Percentiles rank a stretch among this genome's conserved stretches.
These are phyloP conservation scores for Labia minor DNA, from an alignment of 2,888 invertebrate genomes.

Conservation along the genomic window DNA sequence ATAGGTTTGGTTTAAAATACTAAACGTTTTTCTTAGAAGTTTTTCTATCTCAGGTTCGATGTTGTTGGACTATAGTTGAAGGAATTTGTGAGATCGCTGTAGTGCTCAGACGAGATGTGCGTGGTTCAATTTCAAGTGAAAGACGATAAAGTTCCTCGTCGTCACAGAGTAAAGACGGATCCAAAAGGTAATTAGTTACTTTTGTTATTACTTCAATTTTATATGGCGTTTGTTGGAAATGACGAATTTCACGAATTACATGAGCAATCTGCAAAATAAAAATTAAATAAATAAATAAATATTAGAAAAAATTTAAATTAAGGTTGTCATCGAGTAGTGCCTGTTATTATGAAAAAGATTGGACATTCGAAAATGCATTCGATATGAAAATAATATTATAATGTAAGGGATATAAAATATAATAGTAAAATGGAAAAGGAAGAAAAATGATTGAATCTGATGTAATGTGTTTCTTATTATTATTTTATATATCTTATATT, in stretches of 20 bases:
- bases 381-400: no score
- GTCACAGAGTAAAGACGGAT: slow-evolving; percentile 61
- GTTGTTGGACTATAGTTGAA: background rate
- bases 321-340: no score
- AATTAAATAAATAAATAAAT: slow-evolving; percentile 21
- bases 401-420: no score
- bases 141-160: slow-evolving; percentile 72
- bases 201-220: slow-evolving; percentile 77
- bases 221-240: slow-evolving; percentile 84
- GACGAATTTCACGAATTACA: slow-evolving; percentile 80
- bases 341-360: no score
- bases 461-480: no score
- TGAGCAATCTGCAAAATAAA: slow-evolving; percentile 68
- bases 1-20: background rate
- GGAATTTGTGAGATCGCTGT: slow-evolving; percentile 24
- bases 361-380: no score
- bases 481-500: no score
- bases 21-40: background rate
- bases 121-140: slow-evolving; percentile 75
- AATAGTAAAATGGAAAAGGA: no score
- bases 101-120: slow-evolving; percentile 48
- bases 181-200: slow-evolving; percentile 67
- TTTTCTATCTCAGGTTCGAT: background rate
- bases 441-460: no score
- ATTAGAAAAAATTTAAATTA: no score